A percentile compares a stretch with the other conserved stretches of the same genome.
Conservation (phyloP, 35 echinoderm and acorn worm species). For the Ophioderma brevispina region DNA sequence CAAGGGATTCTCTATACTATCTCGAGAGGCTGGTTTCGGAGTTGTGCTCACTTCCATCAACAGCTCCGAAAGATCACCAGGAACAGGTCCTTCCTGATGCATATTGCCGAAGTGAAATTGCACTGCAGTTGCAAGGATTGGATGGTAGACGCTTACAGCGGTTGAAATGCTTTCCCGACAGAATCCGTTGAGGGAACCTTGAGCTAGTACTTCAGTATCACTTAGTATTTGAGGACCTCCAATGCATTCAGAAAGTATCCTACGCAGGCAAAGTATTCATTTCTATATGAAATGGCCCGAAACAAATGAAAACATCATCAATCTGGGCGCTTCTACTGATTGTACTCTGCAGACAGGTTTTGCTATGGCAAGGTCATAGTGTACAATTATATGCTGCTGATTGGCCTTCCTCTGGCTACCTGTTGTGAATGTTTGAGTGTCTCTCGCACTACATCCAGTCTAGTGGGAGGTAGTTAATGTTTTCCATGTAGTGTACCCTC, state of each 20-base stretch:
- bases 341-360: conserved; percentile 37
- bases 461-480: conserved; percentile 22
- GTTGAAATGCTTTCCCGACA: conserved; percentile 38
- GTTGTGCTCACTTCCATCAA: neutral
- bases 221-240: conserved; percentile 40
- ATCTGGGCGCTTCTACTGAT: neutral
- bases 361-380: conserved; percentile 31
- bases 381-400: neutral
- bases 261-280: conserved; percentile 24
- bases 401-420: conserved; percentile 29
- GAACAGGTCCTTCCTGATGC: neutral
- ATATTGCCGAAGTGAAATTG: conserved; percentile 17
- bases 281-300: conserved; percentile 39
- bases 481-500: conserved; percentile 25
- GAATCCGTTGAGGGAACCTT: conserved; percentile 37
- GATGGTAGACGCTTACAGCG: conserved; percentile 35
- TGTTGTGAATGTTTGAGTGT: neutral
- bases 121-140: conserved; percentile 28
- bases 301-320: conserved; percentile 47
- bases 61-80: neutral
- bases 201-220: conserved; percentile 15
- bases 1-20: neutral
- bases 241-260: conserved; percentile 24
- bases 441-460: conserved; percentile 28
- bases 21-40: neutral